Base-by-base conservation (phyloP, 2,888 invertebrate genomes). In the Apotomis turbidana region DNA sequence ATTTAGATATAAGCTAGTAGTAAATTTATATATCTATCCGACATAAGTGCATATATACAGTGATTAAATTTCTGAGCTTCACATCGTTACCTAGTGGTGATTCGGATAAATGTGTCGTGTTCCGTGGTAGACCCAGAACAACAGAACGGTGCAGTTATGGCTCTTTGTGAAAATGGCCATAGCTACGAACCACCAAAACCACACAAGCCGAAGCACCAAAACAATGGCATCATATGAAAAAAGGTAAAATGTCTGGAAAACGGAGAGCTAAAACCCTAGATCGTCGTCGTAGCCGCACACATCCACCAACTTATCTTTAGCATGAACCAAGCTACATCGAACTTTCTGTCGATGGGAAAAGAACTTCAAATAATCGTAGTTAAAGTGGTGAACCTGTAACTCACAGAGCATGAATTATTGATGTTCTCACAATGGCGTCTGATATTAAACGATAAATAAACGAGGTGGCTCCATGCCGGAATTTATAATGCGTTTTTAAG, bases 401-500 rank as follows among this genome's bases (percentile, higher is more conserved):
- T 71, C 71, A 71, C 15, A 57, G 49, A 38, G 51, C 71, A 71
- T 71, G 71, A 71, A 71, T 71, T 71, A 71, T 71, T 71, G 71
- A 68, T 71, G 70, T 60, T 61, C 62, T 58, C 70, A 62, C 71
- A 71, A 60, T 70, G 67, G 57, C 71, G 71, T 58, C 68, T 62
- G 72, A 58, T 68, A 68, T 72, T 68, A 71, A 68, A 61, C 68
- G 71, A 71, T 67, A 68, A 71, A 71, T 71, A 72, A 68, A 72
- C 63, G 70, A 64, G 70, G 70, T 72, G 63, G 70, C 68, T 72
- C 54, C 67, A 51, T 55, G 58, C 62, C 68, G 72, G 68, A 72
- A 72, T 72, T 72, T 72, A 68, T 68, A 72, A 72, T 72, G 72
- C 72, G 54, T 72, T 72, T 71, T 68, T 57, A 68, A 68, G 71